Conservation (phyloP, 2,888 invertebrate species). For the Campoletis raptor region DNA sequence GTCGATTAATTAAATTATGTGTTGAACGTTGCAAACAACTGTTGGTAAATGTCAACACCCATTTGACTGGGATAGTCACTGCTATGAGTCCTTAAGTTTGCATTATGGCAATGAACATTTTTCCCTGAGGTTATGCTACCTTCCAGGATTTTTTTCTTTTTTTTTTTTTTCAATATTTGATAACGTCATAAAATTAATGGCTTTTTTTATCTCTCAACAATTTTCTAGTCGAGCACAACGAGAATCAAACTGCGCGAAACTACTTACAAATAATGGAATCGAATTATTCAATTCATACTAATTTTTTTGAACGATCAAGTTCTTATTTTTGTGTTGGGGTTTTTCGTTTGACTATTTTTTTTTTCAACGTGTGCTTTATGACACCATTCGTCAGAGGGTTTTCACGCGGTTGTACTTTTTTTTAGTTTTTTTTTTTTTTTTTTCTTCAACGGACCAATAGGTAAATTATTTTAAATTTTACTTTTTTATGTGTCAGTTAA, state of each 20-base stretch:
- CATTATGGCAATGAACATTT: slow-evolving; percentile 31
- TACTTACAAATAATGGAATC: slow-evolving; percentile 59
- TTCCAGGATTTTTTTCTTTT: slow-evolving; percentile 11
- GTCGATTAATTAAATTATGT: no score
- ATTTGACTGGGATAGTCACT: no score
- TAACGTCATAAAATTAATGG: not conserved
- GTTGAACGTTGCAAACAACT: no score
- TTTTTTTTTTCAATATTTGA: slow-evolving; percentile 6
- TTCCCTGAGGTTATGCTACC: slow-evolving; percentile 48
- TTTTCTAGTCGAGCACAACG: not conserved
- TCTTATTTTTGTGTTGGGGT: slow-evolving; percentile 22
- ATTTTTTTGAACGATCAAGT: slow-evolving; percentile 47
- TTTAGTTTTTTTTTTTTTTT: slow-evolving; percentile 49
- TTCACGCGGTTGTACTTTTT: slow-evolving; percentile 46
- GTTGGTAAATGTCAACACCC: no score
- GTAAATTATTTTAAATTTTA: slow-evolving; percentile 4
- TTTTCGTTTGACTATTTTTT: slow-evolving; percentile 23
- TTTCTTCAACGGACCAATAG: slow-evolving; percentile 17
- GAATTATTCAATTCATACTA: slow-evolving; percentile 44
- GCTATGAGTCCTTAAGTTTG: no score
- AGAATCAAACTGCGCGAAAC: slow-evolving; percentile 42
- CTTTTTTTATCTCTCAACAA: no score
- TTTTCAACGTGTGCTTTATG: slow-evolving; percentile 43
- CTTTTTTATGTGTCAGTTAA: slow-evolving; percentile 44
- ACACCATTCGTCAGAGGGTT: slow-evolving; percentile 37